Base-by-base conservation (phyloP, 2,888 invertebrate species). In the Meloe dianella region DNA sequence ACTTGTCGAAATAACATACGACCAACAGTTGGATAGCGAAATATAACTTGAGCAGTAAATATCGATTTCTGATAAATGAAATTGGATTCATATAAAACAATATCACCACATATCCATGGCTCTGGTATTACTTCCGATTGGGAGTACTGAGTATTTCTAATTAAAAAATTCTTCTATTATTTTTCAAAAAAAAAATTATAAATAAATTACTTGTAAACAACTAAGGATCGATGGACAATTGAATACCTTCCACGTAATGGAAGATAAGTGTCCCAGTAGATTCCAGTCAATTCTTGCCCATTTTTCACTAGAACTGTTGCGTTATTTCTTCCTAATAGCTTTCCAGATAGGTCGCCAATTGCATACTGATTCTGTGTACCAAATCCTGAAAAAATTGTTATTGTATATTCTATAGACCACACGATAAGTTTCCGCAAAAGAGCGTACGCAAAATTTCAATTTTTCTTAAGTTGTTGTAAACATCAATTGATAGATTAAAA, bases 331-430 rank as follows among this genome's bases (percentile, higher is more conserved):
- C 88, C 89, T 73, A 92, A 90, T 71, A 92, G 88, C 83, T 97
- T 97, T 22, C 96, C 96, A 63, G 94, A 91, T 12, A 97, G 84
- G 80, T 97, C 96, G 0, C 97, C 97, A 3, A 96, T 85, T 1
- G 95, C 91, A 78, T 96, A 97, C 81, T 94, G 93, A 82, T 97
- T 96, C 81, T 94, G 94, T 0, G 94, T 93, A 38, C 93, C 94
- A 75, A 89, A 87, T 22, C 91, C 90, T 90, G 27, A 30, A 9
- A 30, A 29, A 5, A 29, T n/a, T n/a, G n/a, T n/a, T n/a, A n/a
- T n/a, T n/a, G n/a, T n/a, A n/a, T n/a, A n/a, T n/a, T n/a, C n/a
- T n/a, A n/a, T n/a, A n/a, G n/a, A n/a, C n/a, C n/a, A n/a, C n/a
- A n/a, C n/a, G n/a, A n/a, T n/a, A n/a, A n/a, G n/a, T n/a, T n/a